phyloP scores from a whole-genome alignment of 2,888 invertebrate genomes.

The Pimpla rufipes region DNA sequence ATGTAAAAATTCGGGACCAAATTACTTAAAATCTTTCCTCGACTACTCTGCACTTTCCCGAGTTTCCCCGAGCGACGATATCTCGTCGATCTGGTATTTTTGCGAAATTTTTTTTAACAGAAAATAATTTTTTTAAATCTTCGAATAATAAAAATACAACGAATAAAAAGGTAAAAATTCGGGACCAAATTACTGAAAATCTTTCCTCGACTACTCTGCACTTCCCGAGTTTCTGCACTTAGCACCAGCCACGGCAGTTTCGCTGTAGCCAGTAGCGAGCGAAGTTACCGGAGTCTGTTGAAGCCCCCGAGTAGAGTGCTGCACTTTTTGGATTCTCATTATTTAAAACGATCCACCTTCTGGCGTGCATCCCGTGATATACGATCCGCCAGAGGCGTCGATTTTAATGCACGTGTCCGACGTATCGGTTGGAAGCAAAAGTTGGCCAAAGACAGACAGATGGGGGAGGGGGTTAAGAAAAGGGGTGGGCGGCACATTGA shows the following conservation, averaged over 20 bases:
- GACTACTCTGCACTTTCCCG: too few species aligned
- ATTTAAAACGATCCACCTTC: slow-evolving; percentile 51
- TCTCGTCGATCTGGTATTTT: neutral
- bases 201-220: neutral
- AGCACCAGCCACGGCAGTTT: neutral
- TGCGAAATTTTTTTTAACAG: neutral
- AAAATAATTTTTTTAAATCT: neutral
- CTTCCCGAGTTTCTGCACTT: neutral
- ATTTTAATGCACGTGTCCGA: slow-evolving; percentile 49
- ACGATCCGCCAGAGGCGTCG: slow-evolving; percentile 15
- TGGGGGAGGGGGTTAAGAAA: neutral
- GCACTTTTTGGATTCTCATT: slow-evolving; percentile 63
- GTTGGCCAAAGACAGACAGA: slow-evolving; percentile 29
- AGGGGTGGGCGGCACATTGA: slow-evolving; percentile 25
- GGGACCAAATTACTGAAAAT: too few species aligned
- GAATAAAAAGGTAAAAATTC: too few species aligned
- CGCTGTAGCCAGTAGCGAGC: neutral
- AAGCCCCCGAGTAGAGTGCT: slow-evolving; percentile 13
- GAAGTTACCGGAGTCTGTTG: neutral
- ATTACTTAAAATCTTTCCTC: too few species aligned
- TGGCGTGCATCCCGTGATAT: slow-evolving; percentile 30
- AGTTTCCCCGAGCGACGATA: too few species aligned
- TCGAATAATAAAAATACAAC: too few species aligned
- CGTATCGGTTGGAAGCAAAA: slow-evolving; percentile 11
- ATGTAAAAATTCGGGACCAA: too few species aligned